A percentile compares a stretch with the other conserved stretches of the same genome.
phyloP scores from a whole-genome alignment of 2,113 vertebrate genomes.

The Tragelaphus buxtoni region DNA sequence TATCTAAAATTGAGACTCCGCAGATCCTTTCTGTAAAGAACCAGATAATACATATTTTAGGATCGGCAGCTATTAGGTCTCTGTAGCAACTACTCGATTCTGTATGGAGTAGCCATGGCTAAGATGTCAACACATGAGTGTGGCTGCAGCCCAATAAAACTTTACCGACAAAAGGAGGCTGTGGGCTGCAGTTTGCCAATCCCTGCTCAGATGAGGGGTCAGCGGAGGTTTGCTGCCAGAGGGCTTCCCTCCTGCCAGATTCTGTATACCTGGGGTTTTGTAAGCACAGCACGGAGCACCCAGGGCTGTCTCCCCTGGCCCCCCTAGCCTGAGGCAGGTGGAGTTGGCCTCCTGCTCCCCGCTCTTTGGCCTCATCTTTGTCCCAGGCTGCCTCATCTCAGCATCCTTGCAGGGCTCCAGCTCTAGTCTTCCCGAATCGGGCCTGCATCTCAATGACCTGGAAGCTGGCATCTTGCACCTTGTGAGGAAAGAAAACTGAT shows the following conservation, averaged over 20 bases:
- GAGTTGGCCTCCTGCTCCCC: neutral
- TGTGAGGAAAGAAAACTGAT: neutral
- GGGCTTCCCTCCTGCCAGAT: accelerated
- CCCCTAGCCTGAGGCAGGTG: neutral
- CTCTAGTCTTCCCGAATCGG: neutral
- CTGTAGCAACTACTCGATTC: neutral
- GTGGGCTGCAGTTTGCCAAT: neutral
- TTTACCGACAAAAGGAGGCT: neutral
- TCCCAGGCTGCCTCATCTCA: accelerated
- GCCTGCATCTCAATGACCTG: neutral
- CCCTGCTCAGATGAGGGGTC: neutral
- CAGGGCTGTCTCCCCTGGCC: neutral
- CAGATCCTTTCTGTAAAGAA: neutral
- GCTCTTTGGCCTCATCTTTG: neutral
- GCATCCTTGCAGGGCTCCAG: neutral
- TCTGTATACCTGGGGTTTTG: too few species aligned
- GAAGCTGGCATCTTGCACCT: neutral
- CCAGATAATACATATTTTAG: neutral
- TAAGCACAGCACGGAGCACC: neutral
- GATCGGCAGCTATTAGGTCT: neutral
- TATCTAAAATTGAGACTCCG: neutral
- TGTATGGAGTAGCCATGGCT: neutral
- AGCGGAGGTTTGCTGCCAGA: neutral
- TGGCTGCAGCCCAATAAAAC: neutral
- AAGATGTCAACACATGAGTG: neutral